These are phyloP conservation scores for Dynastes grantii DNA, from an alignment of 2,888 invertebrate species.

Conservation along the genomic window DNA sequence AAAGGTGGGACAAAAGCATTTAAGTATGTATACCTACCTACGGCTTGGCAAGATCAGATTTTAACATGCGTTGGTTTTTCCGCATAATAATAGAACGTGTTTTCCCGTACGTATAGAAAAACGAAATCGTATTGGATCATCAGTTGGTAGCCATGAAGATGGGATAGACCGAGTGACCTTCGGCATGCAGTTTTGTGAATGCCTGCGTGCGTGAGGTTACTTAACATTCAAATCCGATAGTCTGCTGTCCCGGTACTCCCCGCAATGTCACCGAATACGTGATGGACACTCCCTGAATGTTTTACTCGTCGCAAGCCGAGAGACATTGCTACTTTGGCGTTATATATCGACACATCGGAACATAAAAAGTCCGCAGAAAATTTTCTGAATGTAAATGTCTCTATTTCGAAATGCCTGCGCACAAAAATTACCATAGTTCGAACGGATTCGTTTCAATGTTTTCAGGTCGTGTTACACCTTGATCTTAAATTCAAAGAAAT, in stretches of 20 bases:
- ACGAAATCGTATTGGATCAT: conserved; percentile 43
- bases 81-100: conserved; percentile 2
- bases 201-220: conserved; percentile 61
- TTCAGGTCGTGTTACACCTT: conserved; percentile 33
- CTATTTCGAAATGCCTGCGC: conserved; percentile 45
- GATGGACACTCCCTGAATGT: conserved; percentile 70
- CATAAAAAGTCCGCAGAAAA: conserved; percentile 48
- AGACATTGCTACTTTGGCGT: conserved; percentile 44
- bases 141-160: conserved; percentile 35
- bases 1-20: too few species aligned
- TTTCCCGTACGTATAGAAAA: conserved; percentile 23
- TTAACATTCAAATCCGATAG: conserved; percentile 66
- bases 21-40: too few species aligned
- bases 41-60: too few species aligned
- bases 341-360: conserved; percentile 47
- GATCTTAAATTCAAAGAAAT: neutral
- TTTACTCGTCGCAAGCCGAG: conserved; percentile 50
- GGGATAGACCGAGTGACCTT: conserved; percentile 56
- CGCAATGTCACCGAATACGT: conserved; percentile 71
- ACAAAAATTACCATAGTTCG: conserved; percentile 35
- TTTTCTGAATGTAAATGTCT: conserved; percentile 51
- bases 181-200: conserved; percentile 60
- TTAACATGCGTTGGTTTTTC: neutral
- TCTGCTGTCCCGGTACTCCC: conserved; percentile 68
- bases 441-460: conserved; percentile 35